These are phyloP conservation scores for Cantharis nigra DNA, from an alignment of 2,888 invertebrate genomes.

Conservation along the genomic window DNA sequence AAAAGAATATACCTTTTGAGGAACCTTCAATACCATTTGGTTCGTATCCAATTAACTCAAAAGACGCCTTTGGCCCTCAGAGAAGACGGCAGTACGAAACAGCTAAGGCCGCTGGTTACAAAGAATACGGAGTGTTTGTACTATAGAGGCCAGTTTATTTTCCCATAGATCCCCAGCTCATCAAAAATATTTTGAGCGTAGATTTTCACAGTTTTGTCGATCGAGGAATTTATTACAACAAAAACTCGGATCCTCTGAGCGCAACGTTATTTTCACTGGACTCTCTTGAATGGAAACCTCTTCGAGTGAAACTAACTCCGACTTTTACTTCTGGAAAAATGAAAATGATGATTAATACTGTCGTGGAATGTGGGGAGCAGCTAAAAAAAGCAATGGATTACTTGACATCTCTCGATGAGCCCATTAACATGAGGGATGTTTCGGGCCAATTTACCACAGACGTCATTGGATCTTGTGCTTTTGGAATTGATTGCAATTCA, in stretches of 20 bases:
- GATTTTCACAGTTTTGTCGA: conserved; percentile 65
- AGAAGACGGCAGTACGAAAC: neutral
- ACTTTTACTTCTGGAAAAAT: conserved; percentile 57
- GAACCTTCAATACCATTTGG: conserved; percentile 11
- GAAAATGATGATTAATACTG: conserved; percentile 66
- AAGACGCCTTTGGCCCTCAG: neutral
- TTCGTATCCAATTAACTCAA: neutral
- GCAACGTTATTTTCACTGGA: conserved; percentile 60
- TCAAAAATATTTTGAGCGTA: conserved; percentile 56
- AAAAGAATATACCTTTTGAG: conserved; percentile 11
- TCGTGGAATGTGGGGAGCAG: conserved; percentile 60
- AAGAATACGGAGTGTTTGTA: neutral
- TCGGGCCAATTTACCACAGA: conserved; percentile 63
- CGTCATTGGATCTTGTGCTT: conserved; percentile 63
- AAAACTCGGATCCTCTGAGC: conserved; percentile 59
- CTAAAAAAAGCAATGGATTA: conserved; percentile 56
- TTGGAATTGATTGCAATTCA: conserved; percentile 64
- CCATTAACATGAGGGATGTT: conserved; percentile 53
- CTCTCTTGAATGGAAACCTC: conserved; percentile 62
- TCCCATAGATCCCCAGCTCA: neutral
- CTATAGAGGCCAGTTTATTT: neutral
- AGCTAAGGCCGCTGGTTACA: neutral
- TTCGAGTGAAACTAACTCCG: conserved; percentile 65
- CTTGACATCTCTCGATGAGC: conserved; percentile 43
- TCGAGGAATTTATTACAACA: conserved; percentile 52